phyloP scores from a whole-genome alignment of 2,797 vertebrate genomes.

The Enteromius argenteus region DNA sequence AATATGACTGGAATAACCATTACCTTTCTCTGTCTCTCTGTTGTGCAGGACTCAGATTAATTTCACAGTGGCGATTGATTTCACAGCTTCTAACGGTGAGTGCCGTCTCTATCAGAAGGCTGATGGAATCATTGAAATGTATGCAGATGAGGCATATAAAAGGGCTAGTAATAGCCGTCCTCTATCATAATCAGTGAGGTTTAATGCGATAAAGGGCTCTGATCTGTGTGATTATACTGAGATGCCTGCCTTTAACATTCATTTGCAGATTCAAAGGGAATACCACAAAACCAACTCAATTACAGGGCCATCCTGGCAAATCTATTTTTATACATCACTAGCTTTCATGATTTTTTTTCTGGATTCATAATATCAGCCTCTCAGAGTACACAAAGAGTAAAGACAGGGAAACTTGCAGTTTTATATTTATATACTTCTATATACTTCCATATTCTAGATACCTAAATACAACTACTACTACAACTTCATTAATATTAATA shows the following conservation, averaged over 20 bases:
- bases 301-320: constrained; percentile 41
- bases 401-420: background rate
- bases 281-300: constrained; percentile 29
- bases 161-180: constrained; percentile 66
- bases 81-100: constrained; percentile 98
- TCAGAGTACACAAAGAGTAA: background rate
- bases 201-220: constrained; percentile 59
- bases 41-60: constrained; percentile 96
- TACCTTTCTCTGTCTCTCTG: constrained; percentile 64
- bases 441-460: background rate
- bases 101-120: constrained; percentile 43
- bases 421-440: background rate
- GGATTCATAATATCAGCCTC: background rate
- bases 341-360: background rate
- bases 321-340: constrained; percentile 19
- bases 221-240: constrained; percentile 64
- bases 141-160: constrained; percentile 67
- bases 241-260: constrained; percentile 42
- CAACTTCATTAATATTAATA: background rate
- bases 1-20: constrained; percentile 42
- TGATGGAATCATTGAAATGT: constrained; percentile 67
- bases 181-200: constrained; percentile 66
- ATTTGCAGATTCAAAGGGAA: constrained; percentile 39
- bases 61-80: constrained; percentile 99
- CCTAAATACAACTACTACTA: background rate